Conservation (phyloP, 1,140 invertebrate genomes). For the Eriocheir sinensis region DNA sequence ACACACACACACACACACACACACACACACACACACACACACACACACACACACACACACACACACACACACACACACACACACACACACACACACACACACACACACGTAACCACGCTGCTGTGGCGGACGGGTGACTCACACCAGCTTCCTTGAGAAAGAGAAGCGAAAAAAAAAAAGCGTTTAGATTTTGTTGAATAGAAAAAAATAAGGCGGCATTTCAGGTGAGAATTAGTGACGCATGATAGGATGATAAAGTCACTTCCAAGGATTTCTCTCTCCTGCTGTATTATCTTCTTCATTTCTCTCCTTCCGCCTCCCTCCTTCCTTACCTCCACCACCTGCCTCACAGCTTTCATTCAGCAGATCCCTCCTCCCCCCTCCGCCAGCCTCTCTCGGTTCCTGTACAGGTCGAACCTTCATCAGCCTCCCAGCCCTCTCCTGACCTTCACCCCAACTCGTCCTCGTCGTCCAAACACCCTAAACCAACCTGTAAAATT, state of each 20-base stretch:
- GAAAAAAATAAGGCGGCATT: background rate
- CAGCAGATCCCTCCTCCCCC: background rate
- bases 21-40: conserved; percentile 43
- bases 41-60: conserved; percentile 29
- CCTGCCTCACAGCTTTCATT: conserved; percentile 25
- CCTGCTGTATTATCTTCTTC: too few species aligned
- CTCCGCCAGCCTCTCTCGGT: background rate
- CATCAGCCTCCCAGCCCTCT: background rate
- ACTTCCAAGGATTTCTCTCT: conserved; percentile 5
- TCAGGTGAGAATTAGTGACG: conserved; percentile 3
- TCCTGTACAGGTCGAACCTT: background rate
- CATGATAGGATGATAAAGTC: background rate
- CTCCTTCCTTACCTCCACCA: background rate
- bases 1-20: background rate
- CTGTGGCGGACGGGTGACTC: background rate
- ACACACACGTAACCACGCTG: background rate
- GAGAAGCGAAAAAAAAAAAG: background rate
- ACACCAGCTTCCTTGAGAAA: background rate
- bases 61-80: conserved; percentile 29
- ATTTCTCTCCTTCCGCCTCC: too few species aligned
- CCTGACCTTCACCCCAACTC: conserved; percentile 11
- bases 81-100: conserved; percentile 29
- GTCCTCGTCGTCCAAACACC: background rate
- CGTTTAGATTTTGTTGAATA: background rate
- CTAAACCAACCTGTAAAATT: conserved; percentile 1